These are phyloP conservation scores for Tupaia chinensis DNA, from an alignment of 2,113 vertebrate genomes.

Conservation along the genomic window DNA sequence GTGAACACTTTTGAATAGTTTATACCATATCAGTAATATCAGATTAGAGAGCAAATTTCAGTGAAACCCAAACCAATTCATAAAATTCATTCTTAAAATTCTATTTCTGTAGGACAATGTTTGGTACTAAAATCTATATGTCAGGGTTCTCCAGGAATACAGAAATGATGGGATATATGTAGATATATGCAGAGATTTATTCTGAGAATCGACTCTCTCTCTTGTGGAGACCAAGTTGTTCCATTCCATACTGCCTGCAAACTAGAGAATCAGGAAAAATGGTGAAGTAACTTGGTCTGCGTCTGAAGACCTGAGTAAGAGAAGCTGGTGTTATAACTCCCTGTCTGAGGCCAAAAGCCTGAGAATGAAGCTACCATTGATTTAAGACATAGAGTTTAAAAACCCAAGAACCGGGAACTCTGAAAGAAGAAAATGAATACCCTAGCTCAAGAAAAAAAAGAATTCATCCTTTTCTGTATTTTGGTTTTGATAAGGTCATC, in stretches of 20 bases:
- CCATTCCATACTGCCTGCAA: background rate
- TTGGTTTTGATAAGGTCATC: background rate
- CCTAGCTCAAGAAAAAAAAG: background rate
- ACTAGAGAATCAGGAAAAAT: background rate
- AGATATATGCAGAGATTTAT: background rate
- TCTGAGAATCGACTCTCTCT: background rate
- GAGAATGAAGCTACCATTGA: background rate
- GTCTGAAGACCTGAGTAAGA: background rate
- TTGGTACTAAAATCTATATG: too few relatives aligned
- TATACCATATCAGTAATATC: too few relatives aligned
- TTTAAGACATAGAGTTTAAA: background rate
- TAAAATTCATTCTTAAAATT: too few relatives aligned
- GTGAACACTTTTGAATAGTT: too few relatives aligned
- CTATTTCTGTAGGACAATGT: too few relatives aligned
- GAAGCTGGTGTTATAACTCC: background rate
- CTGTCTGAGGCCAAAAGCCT: background rate
- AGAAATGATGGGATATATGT: background rate
- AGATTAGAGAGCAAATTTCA: too few relatives aligned
- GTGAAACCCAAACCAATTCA: too few relatives aligned
- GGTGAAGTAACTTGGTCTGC: background rate
- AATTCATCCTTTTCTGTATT: background rate
- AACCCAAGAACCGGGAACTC: background rate
- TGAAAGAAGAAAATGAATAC: background rate
- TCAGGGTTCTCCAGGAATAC: too few relatives aligned
- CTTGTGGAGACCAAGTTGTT: background rate